These are phyloP conservation scores for Aegithalos caudatus DNA, from an alignment of 2,113 vertebrate species.

Conservation along the genomic window DNA sequence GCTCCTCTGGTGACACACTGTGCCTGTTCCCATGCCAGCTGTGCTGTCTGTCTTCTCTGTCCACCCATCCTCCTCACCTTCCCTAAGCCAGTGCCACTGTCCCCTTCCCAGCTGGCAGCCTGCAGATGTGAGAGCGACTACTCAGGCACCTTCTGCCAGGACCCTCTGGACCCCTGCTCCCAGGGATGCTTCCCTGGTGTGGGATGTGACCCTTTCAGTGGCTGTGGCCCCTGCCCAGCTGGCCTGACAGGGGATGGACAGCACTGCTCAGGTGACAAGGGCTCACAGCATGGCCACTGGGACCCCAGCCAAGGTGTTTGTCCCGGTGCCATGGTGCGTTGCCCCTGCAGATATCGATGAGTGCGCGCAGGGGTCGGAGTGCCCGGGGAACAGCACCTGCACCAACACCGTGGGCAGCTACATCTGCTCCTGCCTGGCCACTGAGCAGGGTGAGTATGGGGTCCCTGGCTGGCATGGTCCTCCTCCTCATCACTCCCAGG, in stretches of 20 bases:
- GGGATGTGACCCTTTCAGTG: not conserved
- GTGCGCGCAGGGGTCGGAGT: rapidly evolving
- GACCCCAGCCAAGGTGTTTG: rapidly evolving
- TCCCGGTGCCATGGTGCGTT: not conserved
- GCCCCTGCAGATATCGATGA: not conserved
- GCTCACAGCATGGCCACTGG: rapidly evolving
- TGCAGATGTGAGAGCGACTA: not conserved
- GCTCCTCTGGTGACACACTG: not conserved
- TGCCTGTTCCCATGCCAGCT: not conserved
- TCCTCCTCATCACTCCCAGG: rapidly evolving
- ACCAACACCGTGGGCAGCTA: slow-evolving; percentile 43
- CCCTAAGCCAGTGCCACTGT: not conserved
- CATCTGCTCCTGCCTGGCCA: not conserved
- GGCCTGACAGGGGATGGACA: slow-evolving; percentile 6
- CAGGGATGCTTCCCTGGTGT: slow-evolving; percentile 38
- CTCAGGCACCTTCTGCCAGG: slow-evolving; percentile 1
- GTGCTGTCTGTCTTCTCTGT: not conserved
- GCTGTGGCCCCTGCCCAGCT: not conserved
- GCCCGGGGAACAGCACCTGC: not conserved
- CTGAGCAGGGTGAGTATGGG: not conserved
- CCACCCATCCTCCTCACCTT: not conserved
- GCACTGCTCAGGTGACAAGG: slow-evolving; percentile 46
- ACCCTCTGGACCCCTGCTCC: not conserved
- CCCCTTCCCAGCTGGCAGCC: slow-evolving; percentile 25
- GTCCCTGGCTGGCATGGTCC: not conserved